Evolutionary conservation across 2,888 invertebrate genomes (phyloP).

Genomic region (Caenorhabditis sp.): DNA sequence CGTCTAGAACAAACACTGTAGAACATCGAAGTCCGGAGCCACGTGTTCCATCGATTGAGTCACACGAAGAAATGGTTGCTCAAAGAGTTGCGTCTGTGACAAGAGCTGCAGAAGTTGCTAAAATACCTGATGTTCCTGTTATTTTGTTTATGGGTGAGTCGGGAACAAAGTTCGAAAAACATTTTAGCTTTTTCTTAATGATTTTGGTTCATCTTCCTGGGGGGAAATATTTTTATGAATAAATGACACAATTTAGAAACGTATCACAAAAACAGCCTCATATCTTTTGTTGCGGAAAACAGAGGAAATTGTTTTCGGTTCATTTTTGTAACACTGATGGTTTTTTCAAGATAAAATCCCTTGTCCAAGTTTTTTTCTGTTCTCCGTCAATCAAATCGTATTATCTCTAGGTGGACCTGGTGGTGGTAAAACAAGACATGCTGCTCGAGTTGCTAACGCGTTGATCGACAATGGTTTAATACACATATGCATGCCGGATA

Average conservation of each 20-base stretch:
- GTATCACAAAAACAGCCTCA: too few species aligned
- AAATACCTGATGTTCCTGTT: slow-evolving; percentile 68
- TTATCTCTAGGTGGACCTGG: slow-evolving; percentile 70
- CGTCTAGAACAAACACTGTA: slow-evolving; percentile 32
- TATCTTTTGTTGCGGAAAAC: too few species aligned
- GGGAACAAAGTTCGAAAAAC: too few species aligned
- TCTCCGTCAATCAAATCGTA: too few species aligned
- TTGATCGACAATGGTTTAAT: slow-evolving; percentile 61
- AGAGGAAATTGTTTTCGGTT: too few species aligned
- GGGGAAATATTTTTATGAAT: too few species aligned
- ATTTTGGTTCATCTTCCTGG: too few species aligned
- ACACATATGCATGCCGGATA: slow-evolving; percentile 70
- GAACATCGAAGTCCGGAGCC: slow-evolving; percentile 36
- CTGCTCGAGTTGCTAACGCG: slow-evolving; percentile 55
- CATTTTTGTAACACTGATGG: too few species aligned
- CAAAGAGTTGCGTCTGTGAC: slow-evolving; percentile 63
- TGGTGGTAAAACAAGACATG: slow-evolving; percentile 70
- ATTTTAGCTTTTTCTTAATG: too few species aligned
- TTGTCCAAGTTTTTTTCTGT: too few species aligned
- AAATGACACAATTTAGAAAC: too few species aligned
- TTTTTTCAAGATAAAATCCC: too few species aligned
- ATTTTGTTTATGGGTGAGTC: slow-evolving; percentile 69
- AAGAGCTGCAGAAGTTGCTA: slow-evolving; percentile 65
- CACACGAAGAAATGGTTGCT: slow-evolving; percentile 26
- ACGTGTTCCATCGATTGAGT: slow-evolving; percentile 3